phyloP scores from a whole-genome alignment of 1,140 invertebrate species.

The Pentalonia nigronervosa region DNA sequence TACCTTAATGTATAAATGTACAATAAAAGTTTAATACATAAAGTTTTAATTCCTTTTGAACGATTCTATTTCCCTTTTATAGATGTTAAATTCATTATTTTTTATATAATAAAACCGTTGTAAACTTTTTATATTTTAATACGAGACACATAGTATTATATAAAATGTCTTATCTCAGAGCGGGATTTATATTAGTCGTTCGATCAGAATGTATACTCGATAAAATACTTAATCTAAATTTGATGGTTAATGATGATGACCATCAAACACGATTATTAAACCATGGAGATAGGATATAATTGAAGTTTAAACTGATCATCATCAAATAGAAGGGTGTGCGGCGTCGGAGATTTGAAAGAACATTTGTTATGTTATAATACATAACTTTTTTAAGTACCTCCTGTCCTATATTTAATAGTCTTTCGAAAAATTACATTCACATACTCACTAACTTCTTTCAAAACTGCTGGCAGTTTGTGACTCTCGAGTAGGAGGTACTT shows the following conservation, averaged over 20 bases:
- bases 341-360: background rate
- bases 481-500: background rate
- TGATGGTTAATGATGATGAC: background rate
- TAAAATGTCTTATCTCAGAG: background rate
- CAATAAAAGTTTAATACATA: background rate
- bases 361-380: background rate
- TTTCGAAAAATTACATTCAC: background rate
- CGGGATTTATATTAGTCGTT: background rate
- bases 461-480: background rate
- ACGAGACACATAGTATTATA: background rate
- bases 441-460: background rate
- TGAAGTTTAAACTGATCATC: background rate
- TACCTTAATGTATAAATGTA: slow-evolving; percentile 9
- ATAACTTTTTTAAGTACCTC: background rate
- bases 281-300: background rate
- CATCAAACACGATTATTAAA: background rate
- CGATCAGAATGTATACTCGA: slow-evolving; percentile 2
- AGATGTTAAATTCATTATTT: background rate
- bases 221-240: slow-evolving; percentile 6
- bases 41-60: slow-evolving; percentile 6
- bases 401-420: background rate
- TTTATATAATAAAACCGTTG: slow-evolving; percentile 8
- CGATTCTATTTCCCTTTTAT: background rate
- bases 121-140: slow-evolving; percentile 27
- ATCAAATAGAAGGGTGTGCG: background rate